phyloP scores from a whole-genome alignment of 2,888 invertebrate genomes.

The Plagodis dolabraria region DNA sequence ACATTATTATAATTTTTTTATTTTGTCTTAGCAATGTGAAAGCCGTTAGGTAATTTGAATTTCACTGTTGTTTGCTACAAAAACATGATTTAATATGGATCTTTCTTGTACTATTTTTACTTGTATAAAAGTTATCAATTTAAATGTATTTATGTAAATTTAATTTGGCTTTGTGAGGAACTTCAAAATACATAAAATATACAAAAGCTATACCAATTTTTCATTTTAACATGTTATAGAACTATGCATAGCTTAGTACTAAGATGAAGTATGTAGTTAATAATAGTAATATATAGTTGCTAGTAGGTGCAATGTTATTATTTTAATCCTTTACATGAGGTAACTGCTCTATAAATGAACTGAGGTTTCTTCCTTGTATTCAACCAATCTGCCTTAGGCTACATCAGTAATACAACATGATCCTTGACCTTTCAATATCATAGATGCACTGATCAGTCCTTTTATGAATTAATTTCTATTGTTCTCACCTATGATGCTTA shows the following conservation, averaged over 20 bases:
- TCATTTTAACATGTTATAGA: slow-evolving; percentile 55
- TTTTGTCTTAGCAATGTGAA: slow-evolving; percentile 64
- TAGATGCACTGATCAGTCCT: too few species aligned
- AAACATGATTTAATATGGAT: slow-evolving; percentile 49
- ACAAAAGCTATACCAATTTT: slow-evolving; percentile 80
- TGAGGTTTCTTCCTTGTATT: too few species aligned
- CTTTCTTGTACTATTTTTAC: slow-evolving; percentile 79
- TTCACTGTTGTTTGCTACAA: slow-evolving; percentile 55
- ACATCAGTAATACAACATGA: too few species aligned
- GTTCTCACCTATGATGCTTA: too few species aligned
- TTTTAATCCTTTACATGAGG: background rate
- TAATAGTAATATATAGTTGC: background rate
- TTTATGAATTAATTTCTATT: too few species aligned
- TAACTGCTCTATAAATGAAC: background rate
- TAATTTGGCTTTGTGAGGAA: slow-evolving; percentile 84
- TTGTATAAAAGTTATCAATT: slow-evolving; percentile 82
- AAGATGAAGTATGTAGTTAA: background rate
- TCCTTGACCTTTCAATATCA: too few species aligned
- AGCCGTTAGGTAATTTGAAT: slow-evolving; percentile 61
- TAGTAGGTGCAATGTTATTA: background rate
- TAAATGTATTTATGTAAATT: slow-evolving; percentile 84
- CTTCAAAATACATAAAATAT: slow-evolving; percentile 82
- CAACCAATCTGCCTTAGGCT: too few species aligned
- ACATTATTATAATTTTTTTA: slow-evolving; percentile 57
- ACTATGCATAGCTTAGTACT: background rate